Evolutionary conservation across 2,888 invertebrate species (phyloP).

Genomic region (Apantesis nais): DNA sequence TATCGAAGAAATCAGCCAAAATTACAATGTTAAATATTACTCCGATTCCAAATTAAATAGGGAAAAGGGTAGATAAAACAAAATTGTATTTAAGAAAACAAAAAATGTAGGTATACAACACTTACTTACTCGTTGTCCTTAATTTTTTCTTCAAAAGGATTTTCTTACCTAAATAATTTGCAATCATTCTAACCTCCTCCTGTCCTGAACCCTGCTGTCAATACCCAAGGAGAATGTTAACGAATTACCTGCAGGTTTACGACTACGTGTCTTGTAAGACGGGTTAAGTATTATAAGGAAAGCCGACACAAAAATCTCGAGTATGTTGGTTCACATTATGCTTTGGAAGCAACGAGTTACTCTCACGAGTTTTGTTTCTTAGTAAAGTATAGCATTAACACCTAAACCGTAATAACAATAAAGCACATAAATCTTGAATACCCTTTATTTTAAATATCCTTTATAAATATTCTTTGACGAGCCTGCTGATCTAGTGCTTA

Average conservation of each 20-base stretch:
- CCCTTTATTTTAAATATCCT: too few relatives aligned
- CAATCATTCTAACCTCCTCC: neutral
- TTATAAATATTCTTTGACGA: too few relatives aligned
- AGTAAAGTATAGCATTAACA: neutral
- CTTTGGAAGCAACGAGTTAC: neutral
- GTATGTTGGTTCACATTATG: constrained; percentile 1
- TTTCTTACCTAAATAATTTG: constrained; percentile 6
- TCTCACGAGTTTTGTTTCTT: neutral
- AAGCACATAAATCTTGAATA: neutral
- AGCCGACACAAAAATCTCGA: constrained; percentile 11
- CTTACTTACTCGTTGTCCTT: neutral
- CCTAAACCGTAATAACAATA: neutral
- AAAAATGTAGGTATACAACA: neutral
- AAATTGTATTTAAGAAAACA: neutral
- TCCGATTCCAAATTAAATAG: too few relatives aligned
- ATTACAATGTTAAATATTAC: too few relatives aligned
- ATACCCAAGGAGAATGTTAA: constrained; percentile 15
- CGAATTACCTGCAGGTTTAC: constrained; percentile 31
- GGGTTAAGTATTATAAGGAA: constrained; percentile 13
- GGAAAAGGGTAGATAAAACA: too few relatives aligned
- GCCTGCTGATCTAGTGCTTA: too few relatives aligned
- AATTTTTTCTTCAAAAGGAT: neutral
- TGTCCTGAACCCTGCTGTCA: constrained; percentile 4
- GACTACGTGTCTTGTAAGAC: constrained; percentile 21
- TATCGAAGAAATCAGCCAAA: too few relatives aligned